Evolutionary conservation across 2,888 invertebrate species (phyloP).

Genomic region (Tinea pellionella): DNA sequence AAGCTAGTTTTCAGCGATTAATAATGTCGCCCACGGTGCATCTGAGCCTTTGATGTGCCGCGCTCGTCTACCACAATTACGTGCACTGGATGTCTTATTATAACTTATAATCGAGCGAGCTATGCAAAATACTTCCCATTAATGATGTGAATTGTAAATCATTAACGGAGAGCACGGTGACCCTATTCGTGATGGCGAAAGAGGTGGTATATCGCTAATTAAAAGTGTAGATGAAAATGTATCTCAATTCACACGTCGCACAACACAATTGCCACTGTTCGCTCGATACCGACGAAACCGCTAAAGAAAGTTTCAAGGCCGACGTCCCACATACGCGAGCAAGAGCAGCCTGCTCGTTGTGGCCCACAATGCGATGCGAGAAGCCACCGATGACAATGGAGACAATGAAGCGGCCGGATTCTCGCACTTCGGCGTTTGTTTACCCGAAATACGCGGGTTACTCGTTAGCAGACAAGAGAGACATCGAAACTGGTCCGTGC

Average conservation of each 20-base stretch:
- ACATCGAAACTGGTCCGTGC: constrained; percentile 19
- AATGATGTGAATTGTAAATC: neutral
- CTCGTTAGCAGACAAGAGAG: constrained; percentile 17
- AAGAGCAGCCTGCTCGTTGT: constrained; percentile 16
- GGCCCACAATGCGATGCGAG: neutral
- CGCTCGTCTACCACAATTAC: constrained; percentile 15
- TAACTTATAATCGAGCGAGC: constrained; percentile 1
- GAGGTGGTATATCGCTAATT: constrained; percentile 5
- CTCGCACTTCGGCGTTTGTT: constrained; percentile 22
- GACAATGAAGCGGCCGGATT: neutral
- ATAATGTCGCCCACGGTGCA: constrained; percentile 36
- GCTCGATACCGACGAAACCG: constrained; percentile 12
- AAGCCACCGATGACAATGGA: neutral
- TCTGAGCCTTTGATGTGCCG: constrained; percentile 30
- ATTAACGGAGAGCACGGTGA: neutral
- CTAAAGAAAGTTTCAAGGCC: constrained; percentile 34
- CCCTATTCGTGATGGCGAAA: neutral
- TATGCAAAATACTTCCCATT: neutral
- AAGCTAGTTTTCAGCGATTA: constrained; percentile 29
- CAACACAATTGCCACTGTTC: neutral
- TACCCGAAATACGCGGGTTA: constrained; percentile 20
- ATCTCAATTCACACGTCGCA: constrained; percentile 11
- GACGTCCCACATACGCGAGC: constrained; percentile 22
- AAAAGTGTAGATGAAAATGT: constrained; percentile 7
- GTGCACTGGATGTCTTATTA: neutral